phyloP scores from a whole-genome alignment of 30 jellyfish, hydroid and myxozoan genomes.

The Nemopilema nomurai region DNA sequence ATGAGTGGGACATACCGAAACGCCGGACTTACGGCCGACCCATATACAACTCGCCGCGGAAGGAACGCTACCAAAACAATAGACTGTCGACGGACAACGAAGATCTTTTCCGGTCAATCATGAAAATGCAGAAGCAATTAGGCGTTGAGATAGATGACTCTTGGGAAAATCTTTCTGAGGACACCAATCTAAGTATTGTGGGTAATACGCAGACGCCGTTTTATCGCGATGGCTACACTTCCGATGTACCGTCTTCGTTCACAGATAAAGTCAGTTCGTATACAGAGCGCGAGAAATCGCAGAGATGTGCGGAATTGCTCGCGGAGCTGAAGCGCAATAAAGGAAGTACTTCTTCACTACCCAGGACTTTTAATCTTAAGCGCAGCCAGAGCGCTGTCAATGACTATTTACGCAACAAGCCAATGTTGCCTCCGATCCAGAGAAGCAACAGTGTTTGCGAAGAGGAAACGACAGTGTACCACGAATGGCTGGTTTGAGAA shows the following conservation, averaged over 20 bases:
- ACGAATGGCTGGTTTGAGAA: constrained; percentile 96
- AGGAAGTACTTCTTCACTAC: constrained; percentile 37
- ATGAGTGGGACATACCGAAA: constrained; percentile 51
- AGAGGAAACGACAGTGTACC: constrained; percentile 81
- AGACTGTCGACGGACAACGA: constrained; percentile 84
- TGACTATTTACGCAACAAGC: constrained; percentile 70
- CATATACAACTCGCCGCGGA: constrained; percentile 37
- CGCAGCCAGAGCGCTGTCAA: constrained; percentile 74
- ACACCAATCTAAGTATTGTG: constrained; percentile 63
- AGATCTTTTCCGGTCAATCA: constrained; percentile 78
- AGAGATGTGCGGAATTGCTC: constrained; percentile 88
- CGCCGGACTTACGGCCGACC: constrained; percentile 77
- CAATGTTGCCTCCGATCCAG: constrained; percentile 61
- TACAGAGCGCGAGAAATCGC: constrained; percentile 92
- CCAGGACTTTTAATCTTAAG: constrained; percentile 65
- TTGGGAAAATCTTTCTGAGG: constrained; percentile 85
- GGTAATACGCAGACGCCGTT: constrained; percentile 63
- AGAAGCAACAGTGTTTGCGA: constrained; percentile 81
- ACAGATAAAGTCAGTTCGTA: constrained; percentile 63
- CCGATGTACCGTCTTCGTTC: constrained; percentile 71
- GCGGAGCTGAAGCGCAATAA: constrained; percentile 83
- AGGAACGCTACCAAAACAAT: constrained; percentile 50
- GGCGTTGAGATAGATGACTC: constrained; percentile 94
- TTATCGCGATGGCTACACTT: constrained; percentile 80
- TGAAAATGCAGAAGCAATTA: constrained; percentile 82